Evolutionary conservation across 2,797 vertebrate species (phyloP).

Genomic region (Rhinichthys osculus): DNA sequence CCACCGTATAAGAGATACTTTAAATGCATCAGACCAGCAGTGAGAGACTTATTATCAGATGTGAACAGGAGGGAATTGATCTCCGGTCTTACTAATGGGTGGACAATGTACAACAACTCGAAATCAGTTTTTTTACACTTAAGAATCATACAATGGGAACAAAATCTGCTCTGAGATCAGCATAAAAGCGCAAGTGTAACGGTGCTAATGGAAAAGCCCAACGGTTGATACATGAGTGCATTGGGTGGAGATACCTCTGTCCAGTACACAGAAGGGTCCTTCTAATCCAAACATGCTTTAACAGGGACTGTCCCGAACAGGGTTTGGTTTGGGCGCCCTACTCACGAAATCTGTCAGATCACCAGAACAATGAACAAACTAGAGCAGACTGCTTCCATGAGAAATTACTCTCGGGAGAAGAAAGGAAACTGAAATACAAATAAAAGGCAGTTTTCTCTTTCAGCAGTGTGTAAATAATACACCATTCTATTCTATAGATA

Average conservation of each 20-base stretch:
- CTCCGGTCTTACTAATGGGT: not conserved
- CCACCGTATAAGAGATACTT: slow-evolving; percentile 2
- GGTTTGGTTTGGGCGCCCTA: slow-evolving; percentile 42
- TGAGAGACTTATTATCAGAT: slow-evolving; percentile 45
- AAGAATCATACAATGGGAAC: not conserved
- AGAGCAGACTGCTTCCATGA: slow-evolving; percentile 44
- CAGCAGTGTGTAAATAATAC: slow-evolving; percentile 71
- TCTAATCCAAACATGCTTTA: slow-evolving; percentile 38
- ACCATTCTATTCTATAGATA: slow-evolving; percentile 66
- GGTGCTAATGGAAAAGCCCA: slow-evolving; percentile 14
- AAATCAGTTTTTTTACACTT: slow-evolving; percentile 20
- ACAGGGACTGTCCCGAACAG: slow-evolving; percentile 11
- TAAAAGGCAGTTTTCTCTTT: slow-evolving; percentile 74
- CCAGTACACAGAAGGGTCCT: slow-evolving; percentile 39
- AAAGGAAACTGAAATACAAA: slow-evolving; percentile 78
- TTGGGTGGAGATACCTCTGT: slow-evolving; percentile 12
- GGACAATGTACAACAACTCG: slow-evolving; percentile 3
- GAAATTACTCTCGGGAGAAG: slow-evolving; percentile 62
- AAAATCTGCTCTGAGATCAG: slow-evolving; percentile 32
- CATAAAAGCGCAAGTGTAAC: not conserved
- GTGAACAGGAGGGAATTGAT: slow-evolving; percentile 14
- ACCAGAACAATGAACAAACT: slow-evolving; percentile 47
- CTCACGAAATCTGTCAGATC: slow-evolving; percentile 35
- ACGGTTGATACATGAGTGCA: not conserved
- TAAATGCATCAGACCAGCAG: slow-evolving; percentile 31